phyloP scores from a whole-genome alignment of 2,797 vertebrate species.

The Melanotaenia pygmaea region DNA sequence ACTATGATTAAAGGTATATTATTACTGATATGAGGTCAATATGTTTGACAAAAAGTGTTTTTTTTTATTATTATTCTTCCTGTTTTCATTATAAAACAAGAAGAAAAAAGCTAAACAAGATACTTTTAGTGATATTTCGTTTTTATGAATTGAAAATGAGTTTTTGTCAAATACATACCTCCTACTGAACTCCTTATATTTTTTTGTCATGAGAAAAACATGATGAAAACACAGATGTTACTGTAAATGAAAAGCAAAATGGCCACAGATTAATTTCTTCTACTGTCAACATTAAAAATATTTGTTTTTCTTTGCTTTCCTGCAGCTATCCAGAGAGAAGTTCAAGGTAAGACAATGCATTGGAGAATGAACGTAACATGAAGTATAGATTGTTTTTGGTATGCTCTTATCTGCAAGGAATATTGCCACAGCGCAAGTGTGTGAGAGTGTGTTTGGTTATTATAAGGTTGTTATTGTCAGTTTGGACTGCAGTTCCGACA shows the following conservation, averaged over 20 bases:
- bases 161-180: too few relatives aligned
- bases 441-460: slow-evolving; percentile 60
- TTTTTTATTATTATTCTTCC: neutral
- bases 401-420: slow-evolving; percentile 64
- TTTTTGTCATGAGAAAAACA: neutral
- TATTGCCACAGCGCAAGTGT: slow-evolving; percentile 55
- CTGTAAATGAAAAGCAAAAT: slow-evolving; percentile 14
- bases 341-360: slow-evolving; percentile 84
- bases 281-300: slow-evolving; percentile 43
- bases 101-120: neutral
- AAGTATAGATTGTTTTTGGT: slow-evolving; percentile 53
- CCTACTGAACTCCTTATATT: too few relatives aligned
- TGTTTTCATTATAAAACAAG: neutral
- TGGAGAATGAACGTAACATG: slow-evolving; percentile 58
- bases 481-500: slow-evolving; percentile 87
- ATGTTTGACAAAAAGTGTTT: neutral
- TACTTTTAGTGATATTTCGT: neutral
- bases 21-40: too few relatives aligned
- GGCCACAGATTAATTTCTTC: slow-evolving; percentile 19
- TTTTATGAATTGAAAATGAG: too few relatives aligned
- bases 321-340: slow-evolving; percentile 83
- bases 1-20: too few relatives aligned
- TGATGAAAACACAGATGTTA: neutral
- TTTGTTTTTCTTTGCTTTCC: slow-evolving; percentile 58
- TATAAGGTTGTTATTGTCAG: slow-evolving; percentile 77